Base-by-base conservation (phyloP, 1,140 invertebrate species). In the Mizuhopecten yessoensis region DNA sequence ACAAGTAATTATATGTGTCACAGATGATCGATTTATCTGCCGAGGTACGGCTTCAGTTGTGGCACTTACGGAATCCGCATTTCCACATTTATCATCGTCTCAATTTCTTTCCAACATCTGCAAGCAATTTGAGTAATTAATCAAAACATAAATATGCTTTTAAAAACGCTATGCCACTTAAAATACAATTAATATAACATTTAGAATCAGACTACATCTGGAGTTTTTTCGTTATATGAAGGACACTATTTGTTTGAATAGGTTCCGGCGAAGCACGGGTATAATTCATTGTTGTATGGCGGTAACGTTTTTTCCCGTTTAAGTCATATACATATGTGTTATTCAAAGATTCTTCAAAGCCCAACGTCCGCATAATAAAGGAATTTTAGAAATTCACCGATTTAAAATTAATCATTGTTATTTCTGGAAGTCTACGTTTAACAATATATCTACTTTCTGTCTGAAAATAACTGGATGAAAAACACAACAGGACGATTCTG, bases 81-180 rank as follows among this genome's bases (percentile, higher is more conserved):
- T 75, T 75, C 57, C 57, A 75, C 15, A 75, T 75, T 75, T n/a
- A 75, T 75, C 57, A 17, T 75, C 57, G 57, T 75, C 57, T 75
- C 57, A 75, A 75, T 75, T 75, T 75, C 57, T 75, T 29, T 75
- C n/a, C 57, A 29, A 75, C 57, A 75, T 75, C 57, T 75, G 57
- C n/a, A 75, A 75, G 57, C 57, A 75, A 75, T 75, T 75, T 75
- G 57, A n/a, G 57, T 75, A 75, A 75, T 75, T 75, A 75, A 75
- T 29, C 57, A 75, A 75, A 75, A 75, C 57, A 75, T 75, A 75
- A 75, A 75, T 75, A 75, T 75, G 57, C 57, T 75, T 75, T 75
- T 75, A 75, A 75, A 45, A 75, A 75, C 57, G 57, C 57, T n/a
- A 23, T 17, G n/a, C 23, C n/a, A 29, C 57, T 29, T 29, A 75